phyloP scores from a whole-genome alignment of 2,797 vertebrate genomes.

The Hemitrygon akajei region DNA sequence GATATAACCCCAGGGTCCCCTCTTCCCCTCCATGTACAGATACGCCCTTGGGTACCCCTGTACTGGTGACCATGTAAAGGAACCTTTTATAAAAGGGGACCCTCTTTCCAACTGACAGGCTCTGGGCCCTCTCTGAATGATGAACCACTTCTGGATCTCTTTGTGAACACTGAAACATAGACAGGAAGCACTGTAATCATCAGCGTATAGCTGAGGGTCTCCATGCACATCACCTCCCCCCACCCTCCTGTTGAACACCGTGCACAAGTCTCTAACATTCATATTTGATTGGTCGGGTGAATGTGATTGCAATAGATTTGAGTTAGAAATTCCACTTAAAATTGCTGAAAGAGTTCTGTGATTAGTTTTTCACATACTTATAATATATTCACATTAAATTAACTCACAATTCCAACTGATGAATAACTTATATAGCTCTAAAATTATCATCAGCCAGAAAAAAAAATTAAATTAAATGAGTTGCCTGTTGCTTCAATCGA shows the following conservation, averaged over 20 bases:
- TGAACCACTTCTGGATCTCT: neutral
- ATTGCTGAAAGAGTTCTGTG: neutral
- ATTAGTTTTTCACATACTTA: neutral
- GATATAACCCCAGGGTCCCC: neutral
- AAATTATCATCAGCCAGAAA: neutral
- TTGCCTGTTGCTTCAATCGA: neutral
- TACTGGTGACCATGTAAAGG: neutral
- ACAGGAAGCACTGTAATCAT: no score
- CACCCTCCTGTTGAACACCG: neutral
- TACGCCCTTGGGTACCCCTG: no score
- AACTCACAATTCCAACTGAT: neutral
- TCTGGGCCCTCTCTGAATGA: neutral
- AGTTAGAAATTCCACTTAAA: neutral
- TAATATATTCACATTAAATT: neutral
- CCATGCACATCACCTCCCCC: neutral
- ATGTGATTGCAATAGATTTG: neutral
- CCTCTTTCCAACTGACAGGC: neutral
- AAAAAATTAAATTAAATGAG: neutral
- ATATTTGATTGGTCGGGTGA: neutral
- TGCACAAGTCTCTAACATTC: neutral
- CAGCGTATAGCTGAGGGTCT: neutral
- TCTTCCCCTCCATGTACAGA: neutral
- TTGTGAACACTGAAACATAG: neutral
- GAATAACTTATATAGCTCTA: neutral
- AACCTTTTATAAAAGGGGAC: neutral